Evolutionary conservation across 1,140 invertebrate species (phyloP).

Genomic region (Ceratosolen solmsi): DNA sequence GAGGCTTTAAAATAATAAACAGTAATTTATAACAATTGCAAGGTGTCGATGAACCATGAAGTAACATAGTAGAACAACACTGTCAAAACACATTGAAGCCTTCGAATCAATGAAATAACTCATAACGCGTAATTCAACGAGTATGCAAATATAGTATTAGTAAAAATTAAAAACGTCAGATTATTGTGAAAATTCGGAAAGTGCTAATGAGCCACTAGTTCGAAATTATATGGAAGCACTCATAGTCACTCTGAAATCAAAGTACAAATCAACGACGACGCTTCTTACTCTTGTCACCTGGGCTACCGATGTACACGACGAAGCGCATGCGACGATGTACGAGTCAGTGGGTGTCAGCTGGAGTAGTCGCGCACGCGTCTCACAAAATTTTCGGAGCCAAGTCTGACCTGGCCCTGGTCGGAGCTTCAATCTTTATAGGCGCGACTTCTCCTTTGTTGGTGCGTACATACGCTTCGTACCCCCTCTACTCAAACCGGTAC

Average conservation of each 20-base stretch:
- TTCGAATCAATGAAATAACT: too few relatives aligned
- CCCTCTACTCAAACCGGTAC: constrained; percentile 46
- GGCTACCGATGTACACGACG: not conserved
- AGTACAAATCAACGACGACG: not conserved
- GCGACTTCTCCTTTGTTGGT: constrained; percentile 52
- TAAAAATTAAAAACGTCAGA: too few relatives aligned
- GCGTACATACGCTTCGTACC: constrained; percentile 53
- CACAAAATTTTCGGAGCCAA: constrained; percentile 71
- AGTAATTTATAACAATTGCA: too few relatives aligned
- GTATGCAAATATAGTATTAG: too few relatives aligned
- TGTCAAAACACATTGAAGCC: too few relatives aligned
- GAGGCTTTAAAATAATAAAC: too few relatives aligned
- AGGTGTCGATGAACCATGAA: too few relatives aligned
- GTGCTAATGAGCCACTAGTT: too few relatives aligned
- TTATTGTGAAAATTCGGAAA: too few relatives aligned
- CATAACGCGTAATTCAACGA: too few relatives aligned
- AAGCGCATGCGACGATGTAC: not conserved
- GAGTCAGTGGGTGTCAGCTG: constrained; percentile 23
- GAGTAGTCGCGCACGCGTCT: constrained; percentile 52
- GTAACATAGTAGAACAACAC: too few relatives aligned
- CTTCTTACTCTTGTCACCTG: constrained; percentile 5
- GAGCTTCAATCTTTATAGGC: constrained; percentile 72
- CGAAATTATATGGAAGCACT: not conserved
- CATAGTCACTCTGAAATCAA: not conserved
- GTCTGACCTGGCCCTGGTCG: constrained; percentile 67